Evolutionary conservation across 2,797 vertebrate species (phyloP), one percentile per base, ranked within the genome.

Genomic region (Lacerta bilineata): DNA sequence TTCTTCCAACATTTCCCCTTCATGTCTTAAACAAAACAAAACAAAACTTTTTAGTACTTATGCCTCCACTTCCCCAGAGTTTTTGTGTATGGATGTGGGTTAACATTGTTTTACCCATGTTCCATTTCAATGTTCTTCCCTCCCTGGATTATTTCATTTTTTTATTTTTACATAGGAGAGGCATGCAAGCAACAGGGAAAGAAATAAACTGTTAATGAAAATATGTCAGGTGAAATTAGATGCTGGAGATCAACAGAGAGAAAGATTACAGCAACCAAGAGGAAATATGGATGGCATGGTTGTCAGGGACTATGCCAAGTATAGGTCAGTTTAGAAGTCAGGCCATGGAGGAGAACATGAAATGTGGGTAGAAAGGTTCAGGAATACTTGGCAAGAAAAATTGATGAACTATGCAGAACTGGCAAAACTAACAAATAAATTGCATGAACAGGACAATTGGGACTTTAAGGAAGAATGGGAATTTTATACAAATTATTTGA

Each of bases 221-320:
- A 55, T 29, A 55, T 33, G 36, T 81, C 80, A 41, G 61, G 25
- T 81, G 61, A 64, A 59, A 80, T 80, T 80, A 80, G 55, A 64
- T 17, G 80, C 80, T 39, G 39, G 23, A 66, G 36, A 81, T 5
- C 80, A 66, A 59, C 80, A 41, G 59, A 36, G 59, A 61, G 33
- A 25, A 76, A 10, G 17, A 36, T 76, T 43, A 43, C 75, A 11
- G 39, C 61, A 41, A 7, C 36, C 59, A 64, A 17, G 36, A 10
- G 11, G 23, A 7, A 25, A 81, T 66, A 17, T 80, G 79, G 6
- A 59, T 80, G 33, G 55, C 25, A 39, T 36, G 36, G 59, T 27
- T 66, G 33, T 36, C 41, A 25, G 59, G 6, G 20, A 1, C 59
- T 61, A 23, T 41, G 5, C 36, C 10, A 81, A 81, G 23, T 36